Evolutionary conservation across 2,797 vertebrate species (phyloP), one percentile per base, ranked within the genome.

Genomic region (Arremon aurantiirostris): DNA sequence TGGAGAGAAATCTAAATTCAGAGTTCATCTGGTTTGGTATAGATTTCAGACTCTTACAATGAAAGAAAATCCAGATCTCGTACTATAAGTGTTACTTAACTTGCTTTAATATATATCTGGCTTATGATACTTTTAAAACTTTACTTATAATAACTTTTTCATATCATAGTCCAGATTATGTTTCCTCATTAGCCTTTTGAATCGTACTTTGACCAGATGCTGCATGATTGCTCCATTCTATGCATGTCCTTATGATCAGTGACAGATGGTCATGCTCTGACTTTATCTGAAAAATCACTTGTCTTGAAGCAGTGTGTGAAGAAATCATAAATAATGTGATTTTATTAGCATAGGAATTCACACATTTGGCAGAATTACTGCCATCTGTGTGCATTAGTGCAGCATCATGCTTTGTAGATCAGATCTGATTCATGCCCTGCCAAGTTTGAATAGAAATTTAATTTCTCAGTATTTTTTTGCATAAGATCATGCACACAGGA

Each of bases 311-410:
- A 89, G 14, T 57, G 46, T 88, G 61, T 92, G 76, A 88, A 90
- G 76, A 93, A 94, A 76, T 91, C 39, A 55, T 69, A 82, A 94
- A 87, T 69, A 86, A 71, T 50, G 12, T 35, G 46, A 72, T 61
- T 93, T 93, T 93, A 94, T 86, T 89, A 89, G 30, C 65, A 84
- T 34, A 80, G 42, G 89, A 72, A 78, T 90, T 86, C 73, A 84
- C 81, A 82, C 70, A 47, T 84, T 90, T 86, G 39, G 83, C 50
- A 84, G 69, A 93, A 82, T 76, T 55, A 41, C 66, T 86, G 17
- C 83, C 73, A 92, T 92, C 86, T 96, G 90, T 42, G 63, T 89
- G n/a, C 73, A 61, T 81, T 81, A 93, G 65, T 71, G 61, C 39
- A 81, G 42, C 56, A 90, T 88, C 70, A 39, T 72, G 80, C 22